Conservation (phyloP, 35 echinoderm and acorn worm species). For the Eucidaris tribuloides region DNA sequence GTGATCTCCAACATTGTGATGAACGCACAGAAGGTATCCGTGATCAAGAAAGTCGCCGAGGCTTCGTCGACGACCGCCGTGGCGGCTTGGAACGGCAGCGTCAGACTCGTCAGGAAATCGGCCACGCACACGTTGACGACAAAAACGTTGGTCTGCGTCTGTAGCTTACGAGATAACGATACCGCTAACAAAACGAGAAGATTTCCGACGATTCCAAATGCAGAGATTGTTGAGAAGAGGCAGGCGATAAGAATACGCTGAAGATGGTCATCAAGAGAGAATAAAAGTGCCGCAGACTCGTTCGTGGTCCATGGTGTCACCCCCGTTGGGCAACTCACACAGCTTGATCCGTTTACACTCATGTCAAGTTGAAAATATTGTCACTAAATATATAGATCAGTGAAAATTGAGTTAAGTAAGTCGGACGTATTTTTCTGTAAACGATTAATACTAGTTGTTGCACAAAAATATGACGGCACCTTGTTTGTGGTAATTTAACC, state of each 20-base stretch:
- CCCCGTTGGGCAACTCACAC: no score
- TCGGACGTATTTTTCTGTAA: no score
- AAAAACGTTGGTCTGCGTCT: constrained; percentile 32
- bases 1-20: constrained; percentile 22
- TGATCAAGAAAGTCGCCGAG: background rate
- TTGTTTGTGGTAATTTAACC: no score
- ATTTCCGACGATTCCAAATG: constrained; percentile 12
- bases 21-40: constrained; percentile 33
- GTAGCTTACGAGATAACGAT: constrained; percentile 11
- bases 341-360: no score
- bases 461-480: no score
- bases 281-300: no score
- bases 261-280: background rate
- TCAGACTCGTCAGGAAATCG: constrained; percentile 52
- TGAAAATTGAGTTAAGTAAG: no score
- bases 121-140: constrained; percentile 51
- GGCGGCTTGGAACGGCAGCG: constrained; percentile 23
- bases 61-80: constrained; percentile 9
- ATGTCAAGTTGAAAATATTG: no score
- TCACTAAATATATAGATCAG: no score
- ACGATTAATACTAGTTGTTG: no score
- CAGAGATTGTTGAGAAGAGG: background rate
- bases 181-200: constrained; percentile 1
- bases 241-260: background rate
- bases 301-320: no score